Conservation (phyloP, 2,888 invertebrate species). For the Odontomyia ornata region DNA sequence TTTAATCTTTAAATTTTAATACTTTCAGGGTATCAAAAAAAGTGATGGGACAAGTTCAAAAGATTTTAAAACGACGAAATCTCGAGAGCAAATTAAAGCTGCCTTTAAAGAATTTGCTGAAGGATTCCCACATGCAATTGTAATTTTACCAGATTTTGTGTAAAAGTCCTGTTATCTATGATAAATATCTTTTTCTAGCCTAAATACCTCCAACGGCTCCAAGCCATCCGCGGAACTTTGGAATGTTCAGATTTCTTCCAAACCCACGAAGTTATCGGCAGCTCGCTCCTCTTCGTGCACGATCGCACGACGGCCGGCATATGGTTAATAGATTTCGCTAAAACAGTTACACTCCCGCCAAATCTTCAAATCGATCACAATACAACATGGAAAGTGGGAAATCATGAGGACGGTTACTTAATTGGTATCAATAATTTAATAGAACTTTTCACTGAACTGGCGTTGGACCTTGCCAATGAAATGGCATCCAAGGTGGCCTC, state of each 20-base stretch:
- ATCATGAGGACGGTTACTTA: constrained; percentile 95
- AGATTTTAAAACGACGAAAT: constrained; percentile 94
- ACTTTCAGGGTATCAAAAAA: constrained; percentile 77
- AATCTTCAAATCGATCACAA: constrained; percentile 80
- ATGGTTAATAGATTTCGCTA: constrained; percentile 99
- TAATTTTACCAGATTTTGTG: constrained; percentile 64
- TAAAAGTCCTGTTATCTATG: constrained; percentile 29
- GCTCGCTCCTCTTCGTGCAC: constrained; percentile 93
- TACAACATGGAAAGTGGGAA: constrained; percentile 90
- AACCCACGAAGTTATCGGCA: constrained; percentile 93
- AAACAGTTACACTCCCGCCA: constrained; percentile 84
- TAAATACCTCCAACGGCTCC: constrained; percentile 84
- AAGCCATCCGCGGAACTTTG: constrained; percentile 83
- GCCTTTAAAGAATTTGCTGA: constrained; percentile 84
- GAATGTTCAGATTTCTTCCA: constrained; percentile 90
- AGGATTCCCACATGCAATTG: constrained; percentile 80
- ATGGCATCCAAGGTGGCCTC: background rate
- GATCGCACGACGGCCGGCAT: constrained; percentile 87
- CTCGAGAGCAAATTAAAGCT: constrained; percentile 80
- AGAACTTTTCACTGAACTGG: constrained; percentile 72
- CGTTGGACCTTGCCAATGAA: constrained; percentile 50
- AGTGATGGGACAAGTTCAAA: constrained; percentile 91
- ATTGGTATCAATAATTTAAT: constrained; percentile 91
- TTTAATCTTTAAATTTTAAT: constrained; percentile 11
- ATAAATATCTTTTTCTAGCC: constrained; percentile 71